These are phyloP conservation scores for Crocodylus rhombifer DNA, from an alignment of 2,797 vertebrate species.

Conservation along the genomic window DNA sequence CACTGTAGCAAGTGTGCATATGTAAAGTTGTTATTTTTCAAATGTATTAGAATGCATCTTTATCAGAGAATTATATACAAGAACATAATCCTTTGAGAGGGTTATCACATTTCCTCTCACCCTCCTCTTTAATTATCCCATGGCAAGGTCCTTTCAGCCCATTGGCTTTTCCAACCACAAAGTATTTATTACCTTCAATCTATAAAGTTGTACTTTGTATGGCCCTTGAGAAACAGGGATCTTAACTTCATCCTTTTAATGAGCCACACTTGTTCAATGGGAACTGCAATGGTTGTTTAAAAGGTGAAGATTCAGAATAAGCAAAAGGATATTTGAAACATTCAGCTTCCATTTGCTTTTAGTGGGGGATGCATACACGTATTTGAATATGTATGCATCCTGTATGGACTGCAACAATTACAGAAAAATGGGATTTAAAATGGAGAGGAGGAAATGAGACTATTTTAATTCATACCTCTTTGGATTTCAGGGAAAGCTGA, in stretches of 20 bases:
- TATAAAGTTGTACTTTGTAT: not conserved
- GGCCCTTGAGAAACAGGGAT: not conserved
- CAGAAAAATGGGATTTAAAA: not conserved
- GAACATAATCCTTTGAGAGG: not conserved
- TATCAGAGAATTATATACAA: not conserved
- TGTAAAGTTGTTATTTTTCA: not conserved
- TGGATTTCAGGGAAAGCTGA: not conserved
- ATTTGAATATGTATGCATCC: not conserved
- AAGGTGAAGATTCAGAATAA: not conserved
- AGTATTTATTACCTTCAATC: not conserved
- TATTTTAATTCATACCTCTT: not conserved
- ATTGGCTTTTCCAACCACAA: not conserved
- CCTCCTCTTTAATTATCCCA: not conserved
- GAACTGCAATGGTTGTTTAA: not conserved
- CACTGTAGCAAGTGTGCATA: accelerated
- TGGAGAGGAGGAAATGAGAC: not conserved
- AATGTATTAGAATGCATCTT: not conserved
- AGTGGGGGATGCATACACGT: not conserved
- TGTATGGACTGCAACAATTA: not conserved
- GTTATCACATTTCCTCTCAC: not conserved
- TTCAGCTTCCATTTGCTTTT: accelerated
- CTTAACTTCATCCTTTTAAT: not conserved
- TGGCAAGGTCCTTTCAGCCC: not conserved
- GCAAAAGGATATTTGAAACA: not conserved
- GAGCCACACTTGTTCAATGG: not conserved